phyloP scores from a whole-genome alignment of 2,113 vertebrate species.

The Garra rufa region DNA sequence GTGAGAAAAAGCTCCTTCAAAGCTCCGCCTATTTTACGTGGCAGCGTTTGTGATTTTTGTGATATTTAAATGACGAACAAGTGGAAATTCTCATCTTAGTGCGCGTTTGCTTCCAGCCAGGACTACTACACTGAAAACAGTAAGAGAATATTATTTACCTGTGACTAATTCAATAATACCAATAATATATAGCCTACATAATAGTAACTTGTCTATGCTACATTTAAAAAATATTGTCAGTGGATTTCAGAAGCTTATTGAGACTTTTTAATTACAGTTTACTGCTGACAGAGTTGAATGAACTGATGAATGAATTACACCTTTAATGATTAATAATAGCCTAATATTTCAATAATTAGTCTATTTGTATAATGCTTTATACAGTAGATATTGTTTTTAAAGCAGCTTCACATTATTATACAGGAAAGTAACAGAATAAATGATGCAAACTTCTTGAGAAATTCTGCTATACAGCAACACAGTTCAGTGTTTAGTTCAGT shows the following conservation, averaged over 20 bases:
- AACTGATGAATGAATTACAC: background rate
- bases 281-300: background rate
- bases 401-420: background rate
- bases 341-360: background rate
- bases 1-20: no score
- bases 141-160: background rate
- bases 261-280: background rate
- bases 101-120: background rate
- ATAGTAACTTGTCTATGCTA: background rate
- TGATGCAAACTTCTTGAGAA: background rate
- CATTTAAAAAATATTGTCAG: background rate
- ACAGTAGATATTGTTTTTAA: background rate
- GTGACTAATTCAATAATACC: background rate
- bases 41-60: background rate
- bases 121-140: slow-evolving; percentile 26
- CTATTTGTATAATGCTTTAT: background rate
- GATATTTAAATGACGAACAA: background rate
- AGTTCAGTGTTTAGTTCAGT: background rate
- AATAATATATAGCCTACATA: background rate
- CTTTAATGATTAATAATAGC: background rate
- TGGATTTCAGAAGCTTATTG: background rate
- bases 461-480: background rate
- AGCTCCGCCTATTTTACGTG: background rate
- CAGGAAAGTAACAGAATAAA: background rate
- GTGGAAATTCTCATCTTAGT: background rate